These are phyloP conservation scores for Petrosia ficiformis DNA, from an alignment of 37 sponge, comb jelly and placozoan species.

Conservation along the genomic window DNA sequence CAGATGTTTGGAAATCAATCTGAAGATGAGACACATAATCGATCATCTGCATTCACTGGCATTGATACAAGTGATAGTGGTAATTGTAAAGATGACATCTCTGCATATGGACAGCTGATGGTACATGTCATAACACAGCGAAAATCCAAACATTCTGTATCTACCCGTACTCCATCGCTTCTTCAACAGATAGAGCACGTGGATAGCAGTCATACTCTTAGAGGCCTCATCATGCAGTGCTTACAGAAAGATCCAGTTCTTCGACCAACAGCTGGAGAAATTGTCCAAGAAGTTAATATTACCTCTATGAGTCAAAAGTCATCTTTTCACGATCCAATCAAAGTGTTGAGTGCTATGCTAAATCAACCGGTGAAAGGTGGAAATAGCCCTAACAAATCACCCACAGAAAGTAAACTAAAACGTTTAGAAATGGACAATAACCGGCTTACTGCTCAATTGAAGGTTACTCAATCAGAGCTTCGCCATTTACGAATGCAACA, in stretches of 20 bases:
- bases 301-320: background rate
- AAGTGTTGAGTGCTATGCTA: background rate
- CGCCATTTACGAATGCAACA: conserved; percentile 5
- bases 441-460: background rate
- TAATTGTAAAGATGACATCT: background rate
- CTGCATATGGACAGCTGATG: background rate
- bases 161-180: background rate
- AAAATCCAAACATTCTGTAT: background rate
- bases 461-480: conserved; percentile 4
- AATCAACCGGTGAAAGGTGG: background rate
- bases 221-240: conserved; percentile 8
- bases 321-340: background rate
- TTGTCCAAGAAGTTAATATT: background rate
- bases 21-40: background rate
- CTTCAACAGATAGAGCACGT: background rate
- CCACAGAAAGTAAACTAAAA: background rate
- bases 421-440: background rate
- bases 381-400: background rate
- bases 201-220: background rate
- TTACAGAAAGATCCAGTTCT: background rate
- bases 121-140: background rate
- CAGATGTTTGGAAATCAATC: background rate
- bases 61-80: background rate
- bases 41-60: background rate
- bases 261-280: background rate